phyloP scores from a whole-genome alignment of 2,113 vertebrate species.

The Grammomys surdaster region DNA sequence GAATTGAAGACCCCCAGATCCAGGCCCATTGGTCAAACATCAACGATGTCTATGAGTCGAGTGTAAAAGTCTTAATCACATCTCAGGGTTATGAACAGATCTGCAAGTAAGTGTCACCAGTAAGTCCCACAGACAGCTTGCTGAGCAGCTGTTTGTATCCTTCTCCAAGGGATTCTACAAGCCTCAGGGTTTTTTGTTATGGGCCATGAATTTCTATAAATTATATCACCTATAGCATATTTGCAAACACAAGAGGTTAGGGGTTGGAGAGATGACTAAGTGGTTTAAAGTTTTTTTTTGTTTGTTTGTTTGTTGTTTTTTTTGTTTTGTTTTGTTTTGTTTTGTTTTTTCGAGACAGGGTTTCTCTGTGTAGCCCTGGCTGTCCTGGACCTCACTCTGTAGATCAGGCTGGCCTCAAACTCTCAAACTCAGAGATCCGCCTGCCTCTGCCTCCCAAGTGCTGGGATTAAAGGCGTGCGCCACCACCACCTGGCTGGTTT shows the following conservation, averaged over 20 bases:
- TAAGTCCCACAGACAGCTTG: background rate
- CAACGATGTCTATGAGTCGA: constrained; percentile 98
- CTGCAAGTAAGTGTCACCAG: constrained; percentile 94
- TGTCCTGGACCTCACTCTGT: no score
- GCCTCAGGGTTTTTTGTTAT: constrained; percentile 22
- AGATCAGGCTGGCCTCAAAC: no score
- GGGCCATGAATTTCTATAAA: constrained; percentile 23
- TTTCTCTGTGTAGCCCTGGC: no score
- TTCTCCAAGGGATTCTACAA: background rate
- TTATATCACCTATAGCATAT: background rate
- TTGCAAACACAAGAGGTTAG: background rate
- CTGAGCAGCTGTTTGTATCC: background rate
- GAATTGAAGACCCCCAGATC: constrained; percentile 98
- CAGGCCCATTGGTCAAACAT: constrained; percentile 99
- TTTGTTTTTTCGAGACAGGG: no score
- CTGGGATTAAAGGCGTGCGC: no score
- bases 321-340: no score
- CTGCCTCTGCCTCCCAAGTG: no score
- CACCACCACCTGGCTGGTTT: no score
- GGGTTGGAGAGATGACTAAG: background rate
- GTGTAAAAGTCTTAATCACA: constrained; percentile 98
- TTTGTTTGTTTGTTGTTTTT: no score
- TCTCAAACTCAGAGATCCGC: no score
- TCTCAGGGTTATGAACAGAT: constrained; percentile 99
- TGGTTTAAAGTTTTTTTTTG: background rate